Evolutionary conservation across 2,113 vertebrate species (phyloP).

Genomic region (Tragelaphus strepsiceros): DNA sequence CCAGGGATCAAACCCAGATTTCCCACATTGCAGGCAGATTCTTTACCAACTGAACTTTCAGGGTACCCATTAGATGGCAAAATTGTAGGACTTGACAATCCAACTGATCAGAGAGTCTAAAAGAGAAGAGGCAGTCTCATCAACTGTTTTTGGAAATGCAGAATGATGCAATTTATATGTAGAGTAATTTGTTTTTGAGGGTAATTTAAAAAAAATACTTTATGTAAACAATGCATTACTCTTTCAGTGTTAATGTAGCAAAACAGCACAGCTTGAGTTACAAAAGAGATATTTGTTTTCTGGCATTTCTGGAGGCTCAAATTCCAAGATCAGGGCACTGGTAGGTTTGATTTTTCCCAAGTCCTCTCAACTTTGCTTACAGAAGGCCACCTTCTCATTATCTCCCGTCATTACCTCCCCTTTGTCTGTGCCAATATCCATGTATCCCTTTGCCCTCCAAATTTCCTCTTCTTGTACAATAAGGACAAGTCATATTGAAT

Average conservation of each 20-base stretch:
- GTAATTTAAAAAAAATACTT: neutral
- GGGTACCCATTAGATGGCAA: neutral
- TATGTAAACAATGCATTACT: neutral
- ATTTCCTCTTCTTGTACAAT: neutral
- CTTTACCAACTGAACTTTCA: neutral
- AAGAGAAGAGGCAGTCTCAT: neutral
- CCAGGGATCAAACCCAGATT: neutral
- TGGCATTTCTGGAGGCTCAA: neutral
- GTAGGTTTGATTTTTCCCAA: neutral
- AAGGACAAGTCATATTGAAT: neutral
- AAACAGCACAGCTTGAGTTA: neutral
- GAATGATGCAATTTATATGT: neutral
- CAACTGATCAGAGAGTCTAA: neutral
- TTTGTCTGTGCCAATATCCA: neutral
- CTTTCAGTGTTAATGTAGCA: neutral
- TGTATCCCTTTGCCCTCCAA: neutral
- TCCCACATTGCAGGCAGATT: neutral
- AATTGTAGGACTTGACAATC: neutral
- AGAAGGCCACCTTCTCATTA: neutral
- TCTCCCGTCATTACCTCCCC: neutral
- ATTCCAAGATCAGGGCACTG: neutral
- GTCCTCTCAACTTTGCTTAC: neutral
- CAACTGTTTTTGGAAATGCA: neutral
- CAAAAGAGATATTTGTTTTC: neutral
- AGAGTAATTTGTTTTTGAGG: neutral